A percentile compares a stretch with the other conserved stretches of the same genome.
Conservation (phyloP, 2,113 vertebrate genomes). For the Lepus europaeus region DNA sequence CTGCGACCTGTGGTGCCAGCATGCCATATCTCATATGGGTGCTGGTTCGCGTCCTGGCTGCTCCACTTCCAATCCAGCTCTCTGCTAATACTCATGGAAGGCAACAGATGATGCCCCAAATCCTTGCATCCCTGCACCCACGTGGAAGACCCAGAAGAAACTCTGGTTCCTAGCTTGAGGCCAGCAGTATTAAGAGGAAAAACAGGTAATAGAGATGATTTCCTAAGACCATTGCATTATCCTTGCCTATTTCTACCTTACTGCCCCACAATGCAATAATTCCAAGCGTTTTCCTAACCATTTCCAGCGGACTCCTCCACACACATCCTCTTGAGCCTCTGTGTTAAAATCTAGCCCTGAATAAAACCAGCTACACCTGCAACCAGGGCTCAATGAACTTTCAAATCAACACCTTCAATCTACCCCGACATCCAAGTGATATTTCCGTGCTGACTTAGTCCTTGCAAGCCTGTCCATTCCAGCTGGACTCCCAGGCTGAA, state of each 20-base stretch:
- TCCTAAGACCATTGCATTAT: not conserved
- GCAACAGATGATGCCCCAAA: too few species aligned
- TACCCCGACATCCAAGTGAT: not conserved
- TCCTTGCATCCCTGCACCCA: too few species aligned
- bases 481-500: not conserved
- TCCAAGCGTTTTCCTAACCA: not conserved
- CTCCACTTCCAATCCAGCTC: too few species aligned
- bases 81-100: too few species aligned
- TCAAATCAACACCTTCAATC: not conserved
- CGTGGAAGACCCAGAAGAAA: too few species aligned
- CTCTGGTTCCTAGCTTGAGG: too few species aligned
- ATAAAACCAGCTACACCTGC: conserved; percentile 20
- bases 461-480: not conserved
- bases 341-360: conserved; percentile 21
- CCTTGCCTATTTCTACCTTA: not conserved
- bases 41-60: too few species aligned
- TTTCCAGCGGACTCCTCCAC: not conserved
- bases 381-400: not conserved
- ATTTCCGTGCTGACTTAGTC: not conserved
- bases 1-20: too few species aligned
- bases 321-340: not conserved
- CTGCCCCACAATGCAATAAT: not conserved
- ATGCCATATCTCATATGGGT: too few species aligned
- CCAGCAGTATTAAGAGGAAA: not conserved
- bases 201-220: not conserved